Evolutionary conservation across 2,797 vertebrate genomes (phyloP).

Genomic region (Botia kubotai): DNA sequence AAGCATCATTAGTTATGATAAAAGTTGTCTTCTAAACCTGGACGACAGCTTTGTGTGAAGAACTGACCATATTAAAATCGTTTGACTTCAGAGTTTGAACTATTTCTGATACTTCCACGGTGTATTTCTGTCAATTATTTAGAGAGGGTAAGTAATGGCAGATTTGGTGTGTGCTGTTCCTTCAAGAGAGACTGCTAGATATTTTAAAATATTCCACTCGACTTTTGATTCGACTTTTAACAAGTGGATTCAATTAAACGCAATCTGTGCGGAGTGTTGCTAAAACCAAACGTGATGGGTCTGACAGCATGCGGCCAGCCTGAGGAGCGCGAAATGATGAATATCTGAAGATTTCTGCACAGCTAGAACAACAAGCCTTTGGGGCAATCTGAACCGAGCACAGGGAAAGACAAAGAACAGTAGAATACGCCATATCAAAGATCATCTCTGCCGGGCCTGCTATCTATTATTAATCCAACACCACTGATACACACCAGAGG

Average conservation of each 20-base stretch:
- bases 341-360: constrained; percentile 31
- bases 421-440: constrained; percentile 38
- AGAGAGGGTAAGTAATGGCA: too few relatives aligned
- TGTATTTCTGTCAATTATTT: too few relatives aligned
- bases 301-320: constrained; percentile 23
- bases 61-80: too few relatives aligned
- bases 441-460: constrained; percentile 23
- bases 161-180: too few relatives aligned
- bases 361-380: constrained; percentile 25
- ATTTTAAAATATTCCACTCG: not conserved
- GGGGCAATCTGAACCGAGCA: constrained; percentile 29
- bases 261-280: constrained; percentile 12
- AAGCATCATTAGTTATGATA: too few relatives aligned
- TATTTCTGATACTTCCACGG: too few relatives aligned
- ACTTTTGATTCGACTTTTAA: constrained; percentile 35
- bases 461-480: constrained; percentile 52
- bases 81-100: too few relatives aligned
- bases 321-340: constrained; percentile 34
- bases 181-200: not conserved
- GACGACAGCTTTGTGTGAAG: too few relatives aligned
- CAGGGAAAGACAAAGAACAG: constrained; percentile 29
- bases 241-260: constrained; percentile 33
- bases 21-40: too few relatives aligned
- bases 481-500: constrained; percentile 40
- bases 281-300: constrained; percentile 12